These are phyloP conservation scores for Laupala kohalensis DNA, from an alignment of 1,140 invertebrate genomes.

Conservation along the genomic window DNA sequence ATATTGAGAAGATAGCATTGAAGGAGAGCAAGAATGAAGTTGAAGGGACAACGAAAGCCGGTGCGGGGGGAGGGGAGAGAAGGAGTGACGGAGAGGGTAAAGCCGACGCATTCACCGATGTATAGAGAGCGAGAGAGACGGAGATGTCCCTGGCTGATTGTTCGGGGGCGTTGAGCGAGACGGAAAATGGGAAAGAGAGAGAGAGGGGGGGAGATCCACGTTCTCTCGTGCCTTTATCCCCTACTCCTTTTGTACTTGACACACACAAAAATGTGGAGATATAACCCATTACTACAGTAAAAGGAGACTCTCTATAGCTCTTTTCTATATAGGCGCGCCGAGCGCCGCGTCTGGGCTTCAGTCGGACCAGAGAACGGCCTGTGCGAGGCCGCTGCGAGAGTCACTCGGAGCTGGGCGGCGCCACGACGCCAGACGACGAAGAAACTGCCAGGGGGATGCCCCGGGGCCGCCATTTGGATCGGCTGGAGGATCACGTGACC, in stretches of 20 bases:
- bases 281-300: slow-evolving; percentile 16
- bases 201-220: slow-evolving; percentile 2
- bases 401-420: too few relatives aligned
- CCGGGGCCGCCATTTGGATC: background rate
- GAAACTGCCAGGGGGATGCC: background rate
- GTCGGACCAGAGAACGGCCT: slow-evolving; percentile 5
- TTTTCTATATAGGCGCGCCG: slow-evolving; percentile 12
- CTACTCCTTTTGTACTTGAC: slow-evolving; percentile 16
- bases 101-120: background rate
- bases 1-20: slow-evolving; percentile 17
- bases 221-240: slow-evolving; percentile 13
- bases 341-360: slow-evolving; percentile 11
- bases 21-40: slow-evolving; percentile 15
- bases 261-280: slow-evolving; percentile 17
- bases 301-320: slow-evolving; percentile 13
- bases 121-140: slow-evolving; percentile 2
- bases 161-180: background rate
- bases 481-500: background rate
- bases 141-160: background rate
- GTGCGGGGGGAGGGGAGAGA: slow-evolving; percentile 1
- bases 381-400: too few relatives aligned
- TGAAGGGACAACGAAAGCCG: slow-evolving; percentile 12
- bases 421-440: background rate
- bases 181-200: slow-evolving; percentile 1
- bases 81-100: background rate